Conservation (phyloP, 2,888 invertebrate genomes). For the Diloba caeruleocephala region DNA sequence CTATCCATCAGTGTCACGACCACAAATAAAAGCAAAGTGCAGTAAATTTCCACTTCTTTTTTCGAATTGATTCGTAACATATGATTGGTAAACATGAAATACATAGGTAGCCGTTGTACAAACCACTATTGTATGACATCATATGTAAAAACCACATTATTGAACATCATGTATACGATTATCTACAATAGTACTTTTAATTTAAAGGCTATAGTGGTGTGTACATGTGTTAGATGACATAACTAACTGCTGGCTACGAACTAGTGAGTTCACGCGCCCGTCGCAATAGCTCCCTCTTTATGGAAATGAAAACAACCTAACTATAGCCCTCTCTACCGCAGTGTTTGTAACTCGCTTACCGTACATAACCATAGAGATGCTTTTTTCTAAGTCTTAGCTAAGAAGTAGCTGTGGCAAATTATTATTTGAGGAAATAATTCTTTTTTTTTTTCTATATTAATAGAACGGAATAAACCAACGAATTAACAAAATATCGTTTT, state of each 20-base stretch:
- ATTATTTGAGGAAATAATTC: conserved; percentile 18
- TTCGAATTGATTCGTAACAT: conserved; percentile 26
- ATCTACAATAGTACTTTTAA: conserved; percentile 24
- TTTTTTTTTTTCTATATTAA: too few species aligned
- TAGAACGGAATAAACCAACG: too few species aligned
- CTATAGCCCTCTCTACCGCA: conserved; percentile 54
- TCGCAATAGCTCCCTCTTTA: conserved; percentile 56
- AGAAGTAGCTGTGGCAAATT: conserved; percentile 24
- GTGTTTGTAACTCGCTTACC: conserved; percentile 29
- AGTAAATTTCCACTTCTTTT: conserved; percentile 16
- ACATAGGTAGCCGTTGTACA: conserved; percentile 20
- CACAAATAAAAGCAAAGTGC: not conserved
- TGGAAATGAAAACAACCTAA: conserved; percentile 70
- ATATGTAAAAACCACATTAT: conserved; percentile 28
- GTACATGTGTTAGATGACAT: conserved; percentile 42
- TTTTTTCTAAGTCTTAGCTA: conserved; percentile 25
- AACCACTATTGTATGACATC: conserved; percentile 39
- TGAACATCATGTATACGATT: conserved; percentile 26
- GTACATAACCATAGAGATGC: conserved; percentile 11
- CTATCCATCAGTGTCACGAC: conserved; percentile 25
- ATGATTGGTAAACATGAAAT: conserved; percentile 36
- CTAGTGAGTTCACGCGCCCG: conserved; percentile 50
- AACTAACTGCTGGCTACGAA: conserved; percentile 37
- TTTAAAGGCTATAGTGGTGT: conserved; percentile 43
- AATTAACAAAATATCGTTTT: too few species aligned